Evolutionary conservation across 2,113 vertebrate genomes (phyloP).

Genomic region (Gobio gobio): DNA sequence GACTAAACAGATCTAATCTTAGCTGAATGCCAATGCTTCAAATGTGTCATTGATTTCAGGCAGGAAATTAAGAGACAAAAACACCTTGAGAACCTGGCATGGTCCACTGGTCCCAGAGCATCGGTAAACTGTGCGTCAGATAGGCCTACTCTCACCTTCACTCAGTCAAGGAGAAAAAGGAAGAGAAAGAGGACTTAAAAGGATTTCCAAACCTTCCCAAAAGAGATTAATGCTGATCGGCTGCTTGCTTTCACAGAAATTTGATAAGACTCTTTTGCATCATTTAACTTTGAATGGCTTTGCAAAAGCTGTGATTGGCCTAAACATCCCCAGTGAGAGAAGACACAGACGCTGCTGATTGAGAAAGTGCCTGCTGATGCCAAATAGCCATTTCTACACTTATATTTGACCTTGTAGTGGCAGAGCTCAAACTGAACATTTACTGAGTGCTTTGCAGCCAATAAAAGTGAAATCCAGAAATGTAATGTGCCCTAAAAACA

Average conservation of each 20-base stretch:
- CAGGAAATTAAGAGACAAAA: constrained; percentile 24
- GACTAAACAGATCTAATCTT: background rate
- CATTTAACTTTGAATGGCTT: constrained; percentile 44
- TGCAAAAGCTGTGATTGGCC: constrained; percentile 1
- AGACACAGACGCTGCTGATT: background rate
- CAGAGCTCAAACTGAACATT: background rate
- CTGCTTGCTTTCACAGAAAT: constrained; percentile 34
- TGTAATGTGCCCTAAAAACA: background rate
- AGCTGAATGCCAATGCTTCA: background rate
- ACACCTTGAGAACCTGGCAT: constrained; percentile 11
- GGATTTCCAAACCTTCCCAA: constrained; percentile 26
- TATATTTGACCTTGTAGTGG: constrained; percentile 36
- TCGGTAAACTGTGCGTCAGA: background rate
- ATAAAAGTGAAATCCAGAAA: constrained; percentile 13
- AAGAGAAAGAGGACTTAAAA: constrained; percentile 18
- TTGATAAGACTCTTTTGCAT: constrained; percentile 40
- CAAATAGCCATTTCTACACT: constrained; percentile 40
- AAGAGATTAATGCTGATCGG: constrained; percentile 40
- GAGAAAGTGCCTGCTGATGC: background rate
- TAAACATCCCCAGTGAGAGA: background rate
- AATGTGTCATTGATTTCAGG: constrained; percentile 6
- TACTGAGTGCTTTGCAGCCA: constrained; percentile 19
- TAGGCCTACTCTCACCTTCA: background rate
- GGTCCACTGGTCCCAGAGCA: constrained; percentile 15
- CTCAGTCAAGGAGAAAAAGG: constrained; percentile 3